These are phyloP conservation scores for Aphyosemion australe DNA, from an alignment of 2,113 vertebrate species.

Conservation along the genomic window DNA sequence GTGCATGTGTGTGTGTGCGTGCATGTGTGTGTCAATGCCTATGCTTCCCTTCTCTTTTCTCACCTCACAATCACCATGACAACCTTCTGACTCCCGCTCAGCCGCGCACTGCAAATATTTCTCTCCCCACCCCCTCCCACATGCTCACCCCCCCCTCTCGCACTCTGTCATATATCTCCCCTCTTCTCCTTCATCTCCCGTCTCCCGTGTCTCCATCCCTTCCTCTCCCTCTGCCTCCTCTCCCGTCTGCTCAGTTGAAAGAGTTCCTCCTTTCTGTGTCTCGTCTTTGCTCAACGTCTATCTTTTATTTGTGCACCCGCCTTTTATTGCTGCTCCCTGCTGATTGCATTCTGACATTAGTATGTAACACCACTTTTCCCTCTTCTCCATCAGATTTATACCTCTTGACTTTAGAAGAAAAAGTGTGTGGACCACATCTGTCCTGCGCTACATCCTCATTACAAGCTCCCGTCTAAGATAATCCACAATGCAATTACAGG, in stretches of 20 bases:
- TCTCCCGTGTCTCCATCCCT: slow-evolving; percentile 37
- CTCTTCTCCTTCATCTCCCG: slow-evolving; percentile 53
- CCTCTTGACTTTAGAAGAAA: slow-evolving; percentile 12
- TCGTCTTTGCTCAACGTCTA: slow-evolving; percentile 38
- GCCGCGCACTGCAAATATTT: slow-evolving; percentile 68
- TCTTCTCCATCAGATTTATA: background rate
- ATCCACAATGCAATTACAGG: slow-evolving; percentile 64
- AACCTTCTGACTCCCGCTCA: slow-evolving; percentile 78
- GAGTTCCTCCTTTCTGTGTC: slow-evolving; percentile 39
- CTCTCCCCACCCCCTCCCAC: slow-evolving; percentile 69
- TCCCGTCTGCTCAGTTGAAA: slow-evolving; percentile 61
- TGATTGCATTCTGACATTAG: slow-evolving; percentile 37
- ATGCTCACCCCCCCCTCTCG: slow-evolving; percentile 46
- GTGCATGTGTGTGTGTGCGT: background rate
- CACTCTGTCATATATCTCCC: slow-evolving; percentile 38
- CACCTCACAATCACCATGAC: slow-evolving; percentile 80
- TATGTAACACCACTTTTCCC: slow-evolving; percentile 31
- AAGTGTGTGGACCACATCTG: slow-evolving; percentile 21
- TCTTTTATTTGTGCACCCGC: slow-evolving; percentile 42
- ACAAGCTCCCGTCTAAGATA: slow-evolving; percentile 22
- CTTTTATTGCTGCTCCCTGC: slow-evolving; percentile 39
- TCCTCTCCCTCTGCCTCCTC: slow-evolving; percentile 12
- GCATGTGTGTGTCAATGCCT: slow-evolving; percentile 57
- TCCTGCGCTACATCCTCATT: slow-evolving; percentile 43
- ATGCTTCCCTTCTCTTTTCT: slow-evolving; percentile 57